Evolutionary conservation across 1,140 invertebrate species (phyloP).

Genomic region (Sarcophaga peregrina): DNA sequence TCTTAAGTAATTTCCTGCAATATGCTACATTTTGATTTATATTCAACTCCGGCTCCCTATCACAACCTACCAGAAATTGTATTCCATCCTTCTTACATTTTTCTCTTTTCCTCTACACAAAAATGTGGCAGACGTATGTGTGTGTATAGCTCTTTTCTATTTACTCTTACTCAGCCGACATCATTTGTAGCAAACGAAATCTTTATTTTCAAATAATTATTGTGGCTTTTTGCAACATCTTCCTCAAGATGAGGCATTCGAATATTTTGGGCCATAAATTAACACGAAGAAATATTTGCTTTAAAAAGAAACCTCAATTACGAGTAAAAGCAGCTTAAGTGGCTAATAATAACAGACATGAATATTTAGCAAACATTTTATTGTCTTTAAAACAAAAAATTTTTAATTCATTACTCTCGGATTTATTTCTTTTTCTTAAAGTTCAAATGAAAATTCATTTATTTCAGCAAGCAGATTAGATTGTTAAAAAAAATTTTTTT

Average conservation of each 20-base stretch:
- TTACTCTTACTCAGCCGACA: no score
- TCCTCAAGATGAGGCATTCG: no score
- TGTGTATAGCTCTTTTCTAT: no score
- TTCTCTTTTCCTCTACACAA: background rate
- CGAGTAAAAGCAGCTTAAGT: background rate
- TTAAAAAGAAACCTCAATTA: background rate
- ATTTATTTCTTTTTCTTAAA: no score
- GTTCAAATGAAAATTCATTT: no score
- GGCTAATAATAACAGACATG: background rate
- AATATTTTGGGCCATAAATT: background rate
- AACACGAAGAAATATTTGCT: background rate
- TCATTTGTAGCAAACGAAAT: background rate
- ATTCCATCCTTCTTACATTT: background rate
- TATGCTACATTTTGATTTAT: slow-evolving; percentile 40
- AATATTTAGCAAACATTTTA: background rate
- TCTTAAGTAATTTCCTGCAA: slow-evolving; percentile 41
- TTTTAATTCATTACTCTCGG: no score
- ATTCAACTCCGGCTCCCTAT: background rate
- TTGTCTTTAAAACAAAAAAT: no score
- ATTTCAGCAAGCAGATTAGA: no score
- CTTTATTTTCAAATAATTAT: background rate
- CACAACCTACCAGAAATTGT: background rate
- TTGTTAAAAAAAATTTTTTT: no score
- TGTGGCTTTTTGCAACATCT: no score
- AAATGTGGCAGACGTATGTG: background rate